phyloP scores from a whole-genome alignment of 2,113 vertebrate species.

The Oryzias javanicus region DNA sequence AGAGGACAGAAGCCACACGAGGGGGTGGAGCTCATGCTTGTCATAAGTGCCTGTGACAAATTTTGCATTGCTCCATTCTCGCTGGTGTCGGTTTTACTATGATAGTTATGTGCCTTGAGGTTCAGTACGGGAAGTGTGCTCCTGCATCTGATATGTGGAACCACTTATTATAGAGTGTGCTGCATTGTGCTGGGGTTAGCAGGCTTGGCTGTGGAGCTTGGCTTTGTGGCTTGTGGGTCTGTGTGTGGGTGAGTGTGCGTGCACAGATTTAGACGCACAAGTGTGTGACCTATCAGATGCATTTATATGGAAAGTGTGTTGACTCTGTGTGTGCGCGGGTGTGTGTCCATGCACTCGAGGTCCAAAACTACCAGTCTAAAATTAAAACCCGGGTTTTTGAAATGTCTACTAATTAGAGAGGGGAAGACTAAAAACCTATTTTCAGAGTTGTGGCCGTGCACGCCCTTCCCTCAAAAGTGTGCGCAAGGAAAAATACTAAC shows the following conservation, averaged over 20 bases:
- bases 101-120: slow-evolving; percentile 38
- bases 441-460: slow-evolving; percentile 75
- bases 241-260: slow-evolving; percentile 27
- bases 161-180: slow-evolving; percentile 67
- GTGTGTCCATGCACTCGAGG: slow-evolving; percentile 31
- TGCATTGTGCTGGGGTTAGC: slow-evolving; percentile 74
- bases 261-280: slow-evolving; percentile 43
- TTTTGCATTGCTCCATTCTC: slow-evolving; percentile 23
- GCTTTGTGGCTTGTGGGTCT: slow-evolving; percentile 65
- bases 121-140: slow-evolving; percentile 32
- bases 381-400: slow-evolving; percentile 82
- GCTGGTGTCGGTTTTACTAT: slow-evolving; percentile 29
- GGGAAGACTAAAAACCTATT: slow-evolving; percentile 73
- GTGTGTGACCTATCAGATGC: slow-evolving; percentile 63
- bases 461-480: slow-evolving; percentile 70
- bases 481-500: slow-evolving; percentile 35
- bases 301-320: slow-evolving; percentile 64
- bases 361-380: slow-evolving; percentile 77
- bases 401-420: slow-evolving; percentile 82
- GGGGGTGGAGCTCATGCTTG: slow-evolving; percentile 16
- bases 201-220: slow-evolving; percentile 51
- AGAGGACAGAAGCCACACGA: slow-evolving; percentile 16
- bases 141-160: slow-evolving; percentile 60
- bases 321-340: slow-evolving; percentile 9
- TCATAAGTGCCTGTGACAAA: slow-evolving; percentile 26